Conservation (phyloP, 2,797 vertebrate species). For the Ibycter americanus region DNA sequence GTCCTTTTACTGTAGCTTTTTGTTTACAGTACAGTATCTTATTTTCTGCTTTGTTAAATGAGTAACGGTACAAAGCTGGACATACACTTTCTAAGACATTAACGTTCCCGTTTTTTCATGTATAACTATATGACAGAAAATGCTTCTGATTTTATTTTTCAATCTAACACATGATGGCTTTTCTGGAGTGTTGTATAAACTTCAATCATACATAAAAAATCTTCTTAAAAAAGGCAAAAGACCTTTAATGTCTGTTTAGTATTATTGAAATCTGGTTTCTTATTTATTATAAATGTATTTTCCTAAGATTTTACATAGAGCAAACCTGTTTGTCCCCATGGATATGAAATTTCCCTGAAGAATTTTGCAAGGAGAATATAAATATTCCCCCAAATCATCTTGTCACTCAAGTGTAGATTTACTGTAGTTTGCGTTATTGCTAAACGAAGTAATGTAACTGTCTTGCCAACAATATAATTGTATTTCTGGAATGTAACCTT, state of each 20-base stretch:
- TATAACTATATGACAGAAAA: constrained; percentile 78
- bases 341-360: background rate
- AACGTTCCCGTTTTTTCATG: constrained; percentile 77
- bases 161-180: constrained; percentile 80
- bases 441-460: background rate
- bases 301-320: background rate
- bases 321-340: background rate
- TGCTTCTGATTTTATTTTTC: constrained; percentile 82
- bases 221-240: constrained; percentile 80
- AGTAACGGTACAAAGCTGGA: constrained; percentile 74
- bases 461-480: background rate
- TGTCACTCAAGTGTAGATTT: background rate
- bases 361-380: background rate
- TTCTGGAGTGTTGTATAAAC: constrained; percentile 81
- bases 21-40: constrained; percentile 78
- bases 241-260: constrained; percentile 74
- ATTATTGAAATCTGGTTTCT: constrained; percentile 63
- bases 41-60: constrained; percentile 80
- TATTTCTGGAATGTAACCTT: background rate
- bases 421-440: background rate
- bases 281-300: constrained; percentile 40
- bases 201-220: constrained; percentile 80
- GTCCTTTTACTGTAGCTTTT: constrained; percentile 81
- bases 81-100: constrained; percentile 79
- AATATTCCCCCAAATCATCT: background rate